Evolutionary conservation across 2,888 invertebrate species (phyloP), one percentile per base, ranked within the genome.

Genomic region (Aleiodes alternator): DNA sequence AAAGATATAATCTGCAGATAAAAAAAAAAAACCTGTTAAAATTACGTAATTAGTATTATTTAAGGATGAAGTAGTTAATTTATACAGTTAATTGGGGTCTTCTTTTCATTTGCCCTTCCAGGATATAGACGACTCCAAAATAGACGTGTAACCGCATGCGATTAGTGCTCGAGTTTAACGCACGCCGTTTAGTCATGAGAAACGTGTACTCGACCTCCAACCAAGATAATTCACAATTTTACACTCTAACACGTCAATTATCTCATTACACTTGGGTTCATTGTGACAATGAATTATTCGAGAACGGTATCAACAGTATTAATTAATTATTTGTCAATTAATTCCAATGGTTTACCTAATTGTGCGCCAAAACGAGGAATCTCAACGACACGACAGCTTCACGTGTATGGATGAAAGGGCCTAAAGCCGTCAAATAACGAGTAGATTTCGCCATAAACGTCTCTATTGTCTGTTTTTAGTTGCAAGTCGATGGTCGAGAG

Each of bases 281-380:
- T 9, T 7, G 50, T 31, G 12, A 12, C 14, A 23, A 34, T 16
- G 57, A 29, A 50, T 14, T 5, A n/a, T 64, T 38, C 51, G n/a
- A 34, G 23, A 64, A 50, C n/a, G 3, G 29, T 38, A 16, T n/a
- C 9, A 29, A 34, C 23, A 9, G 5, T 29, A 50, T 56, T 34
- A 29, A 34, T n/a, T 9, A 56, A 76, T 69, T 51, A 64, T 16
- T 68, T 64, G 1, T 12, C n/a, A 72, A 71, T 77, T 66, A 68
- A 72, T 55, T 16, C 11, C 14, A 51, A 72, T 74, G 70, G 77
- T 79, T 84, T 84, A 86, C 84, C 86, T 83, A 84, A 82, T 84
- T 85, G 84, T 86, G 83, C 84, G 85, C 82, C 82, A 84, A 86
- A 83, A 80, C 79, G 82, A 80, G 82, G 78, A 80, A 82, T 79